Evolutionary conservation across 2,888 invertebrate genomes (phyloP).

Genomic region (Plemyria rubiginata): DNA sequence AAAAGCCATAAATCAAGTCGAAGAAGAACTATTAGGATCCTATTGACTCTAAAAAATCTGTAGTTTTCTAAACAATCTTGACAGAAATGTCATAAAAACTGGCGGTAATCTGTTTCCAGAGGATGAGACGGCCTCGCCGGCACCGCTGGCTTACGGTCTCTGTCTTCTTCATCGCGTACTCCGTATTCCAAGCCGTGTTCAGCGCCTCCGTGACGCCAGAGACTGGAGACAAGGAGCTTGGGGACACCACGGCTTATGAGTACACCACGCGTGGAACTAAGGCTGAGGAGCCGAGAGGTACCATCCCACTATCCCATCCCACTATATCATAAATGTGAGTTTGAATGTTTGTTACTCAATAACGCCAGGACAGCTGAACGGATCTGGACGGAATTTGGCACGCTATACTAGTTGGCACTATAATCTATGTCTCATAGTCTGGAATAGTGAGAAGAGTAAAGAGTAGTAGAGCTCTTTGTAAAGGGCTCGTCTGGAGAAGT

Average conservation of each 20-base stretch:
- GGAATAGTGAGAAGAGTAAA: too few relatives aligned
- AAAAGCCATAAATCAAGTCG: background rate
- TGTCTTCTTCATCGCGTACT: constrained; percentile 88
- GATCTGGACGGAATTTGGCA: too few relatives aligned
- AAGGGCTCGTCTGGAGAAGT: too few relatives aligned
- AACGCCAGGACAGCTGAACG: too few relatives aligned
- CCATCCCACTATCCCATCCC: too few relatives aligned
- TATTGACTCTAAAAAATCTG: background rate
- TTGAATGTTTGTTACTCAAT: too few relatives aligned
- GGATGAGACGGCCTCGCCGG: constrained; percentile 86
- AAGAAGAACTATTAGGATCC: background rate
- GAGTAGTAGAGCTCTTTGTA: too few relatives aligned
- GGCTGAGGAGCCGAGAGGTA: constrained; percentile 43
- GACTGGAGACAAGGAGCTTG: constrained; percentile 36
- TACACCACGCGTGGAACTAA: constrained; percentile 29
- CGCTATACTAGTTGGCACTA: too few relatives aligned
- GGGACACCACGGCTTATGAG: constrained; percentile 6
- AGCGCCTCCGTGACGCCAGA: constrained; percentile 56
- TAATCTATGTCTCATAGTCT: too few relatives aligned
- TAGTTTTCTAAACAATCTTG: background rate
- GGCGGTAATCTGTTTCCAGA: constrained; percentile 60
- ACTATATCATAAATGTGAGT: too few relatives aligned
- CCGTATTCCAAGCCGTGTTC: constrained; percentile 84
- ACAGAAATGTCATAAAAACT: background rate
- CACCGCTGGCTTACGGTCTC: constrained; percentile 88